phyloP scores from a whole-genome alignment of 1,140 invertebrate genomes.

The Bombus fervidus region DNA sequence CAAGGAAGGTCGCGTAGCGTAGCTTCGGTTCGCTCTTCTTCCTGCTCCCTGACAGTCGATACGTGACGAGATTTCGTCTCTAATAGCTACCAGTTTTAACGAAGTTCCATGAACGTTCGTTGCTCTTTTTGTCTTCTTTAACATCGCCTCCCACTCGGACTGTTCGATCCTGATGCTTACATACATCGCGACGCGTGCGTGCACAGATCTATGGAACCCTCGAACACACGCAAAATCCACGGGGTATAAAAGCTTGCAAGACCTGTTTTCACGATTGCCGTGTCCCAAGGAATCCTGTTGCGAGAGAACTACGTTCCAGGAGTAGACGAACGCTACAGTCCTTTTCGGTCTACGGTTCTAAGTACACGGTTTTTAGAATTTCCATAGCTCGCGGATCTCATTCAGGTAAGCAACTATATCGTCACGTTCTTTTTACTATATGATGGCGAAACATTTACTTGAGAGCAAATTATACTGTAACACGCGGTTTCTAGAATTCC shows the following conservation, averaged over 20 bases:
- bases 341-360: conserved; percentile 38
- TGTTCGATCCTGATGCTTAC: conserved; percentile 16
- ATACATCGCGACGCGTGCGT: neutral
- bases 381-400: neutral
- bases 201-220: conserved; percentile 38
- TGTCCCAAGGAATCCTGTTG: conserved; percentile 49
- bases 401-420: conserved; percentile 9
- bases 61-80: conserved; percentile 24
- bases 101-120: conserved; percentile 7
- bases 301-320: conserved; percentile 35
- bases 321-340: conserved; percentile 55
- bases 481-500: too few species aligned
- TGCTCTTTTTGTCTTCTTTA: conserved; percentile 8
- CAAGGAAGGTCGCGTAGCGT: neutral
- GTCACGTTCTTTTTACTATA: neutral
- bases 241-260: conserved; percentile 62
- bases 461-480: too few species aligned
- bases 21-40: conserved; percentile 3
- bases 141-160: conserved; percentile 16
- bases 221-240: conserved; percentile 46
- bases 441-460: neutral
- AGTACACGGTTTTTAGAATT: neutral
- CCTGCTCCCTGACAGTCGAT: conserved; percentile 6
- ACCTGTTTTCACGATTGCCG: conserved; percentile 64
- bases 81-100: conserved; percentile 26